phyloP scores from a whole-genome alignment of 2,113 vertebrate genomes.

The Tympanuchus pallidicinctus region DNA sequence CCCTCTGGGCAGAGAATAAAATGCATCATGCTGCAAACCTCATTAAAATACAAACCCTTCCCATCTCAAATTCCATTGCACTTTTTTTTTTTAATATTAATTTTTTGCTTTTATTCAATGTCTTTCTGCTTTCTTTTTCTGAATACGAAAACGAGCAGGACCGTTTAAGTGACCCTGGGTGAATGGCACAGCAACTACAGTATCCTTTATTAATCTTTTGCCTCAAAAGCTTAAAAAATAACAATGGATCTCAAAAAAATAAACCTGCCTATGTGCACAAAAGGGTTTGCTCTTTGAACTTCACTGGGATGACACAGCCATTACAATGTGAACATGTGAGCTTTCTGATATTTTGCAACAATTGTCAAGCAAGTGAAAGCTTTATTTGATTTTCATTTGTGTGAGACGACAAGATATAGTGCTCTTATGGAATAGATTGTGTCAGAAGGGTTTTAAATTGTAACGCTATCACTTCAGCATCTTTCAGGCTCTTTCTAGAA shows the following conservation, averaged over 20 bases:
- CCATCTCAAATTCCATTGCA: not conserved
- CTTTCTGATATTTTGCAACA: slow-evolving; percentile 50
- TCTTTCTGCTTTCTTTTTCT: slow-evolving; percentile 19
- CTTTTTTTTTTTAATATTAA: slow-evolving; percentile 19
- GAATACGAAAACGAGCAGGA: slow-evolving; percentile 34
- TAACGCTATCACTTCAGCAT: slow-evolving; percentile 62
- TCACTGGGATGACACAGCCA: slow-evolving; percentile 17
- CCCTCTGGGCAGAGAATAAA: not conserved
- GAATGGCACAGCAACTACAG: slow-evolving; percentile 10
- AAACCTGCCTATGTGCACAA: slow-evolving; percentile 27
- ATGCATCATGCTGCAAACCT: not conserved
- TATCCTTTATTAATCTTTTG: slow-evolving; percentile 36
- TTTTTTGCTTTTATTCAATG: not conserved
- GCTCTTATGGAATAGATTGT: slow-evolving; percentile 39
- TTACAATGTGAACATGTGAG: slow-evolving; percentile 10
- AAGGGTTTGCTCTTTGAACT: slow-evolving; percentile 41
- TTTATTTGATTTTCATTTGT: slow-evolving; percentile 60
- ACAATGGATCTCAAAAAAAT: not conserved
- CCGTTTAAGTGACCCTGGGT: slow-evolving; percentile 23
- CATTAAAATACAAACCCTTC: not conserved
- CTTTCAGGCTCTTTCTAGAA: slow-evolving; percentile 60
- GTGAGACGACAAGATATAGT: slow-evolving; percentile 51
- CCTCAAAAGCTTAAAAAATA: slow-evolving; percentile 42
- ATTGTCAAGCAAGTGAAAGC: slow-evolving; percentile 63
- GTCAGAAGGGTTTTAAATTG: slow-evolving; percentile 63